Conservation (phyloP, 1,140 invertebrate species). For the Drosophila equinoxialis region DNA sequence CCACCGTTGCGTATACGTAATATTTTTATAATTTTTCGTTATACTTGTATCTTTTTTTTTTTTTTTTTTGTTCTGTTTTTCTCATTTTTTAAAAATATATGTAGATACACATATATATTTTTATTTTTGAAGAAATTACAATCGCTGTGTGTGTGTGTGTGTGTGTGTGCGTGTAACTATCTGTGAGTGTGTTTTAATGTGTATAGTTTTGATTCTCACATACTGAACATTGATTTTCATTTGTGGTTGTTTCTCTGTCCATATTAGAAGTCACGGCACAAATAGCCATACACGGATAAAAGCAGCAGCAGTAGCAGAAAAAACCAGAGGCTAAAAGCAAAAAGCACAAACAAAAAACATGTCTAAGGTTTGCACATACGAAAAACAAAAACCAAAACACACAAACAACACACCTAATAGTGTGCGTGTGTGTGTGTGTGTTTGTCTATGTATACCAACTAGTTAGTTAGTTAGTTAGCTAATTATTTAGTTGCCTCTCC, state of each 20-base stretch:
- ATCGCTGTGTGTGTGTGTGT: constrained; percentile 17
- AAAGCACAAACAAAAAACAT: constrained; percentile 50
- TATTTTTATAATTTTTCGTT: constrained; percentile 55
- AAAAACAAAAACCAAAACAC: neutral
- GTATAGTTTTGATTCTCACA: constrained; percentile 13
- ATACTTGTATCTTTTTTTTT: neutral
- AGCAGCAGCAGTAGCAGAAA: constrained; percentile 14
- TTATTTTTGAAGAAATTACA: constrained; percentile 21
- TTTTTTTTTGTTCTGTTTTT: too few relatives aligned
- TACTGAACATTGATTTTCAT: constrained; percentile 28
- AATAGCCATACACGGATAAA: constrained; percentile 51
- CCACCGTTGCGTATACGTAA: constrained; percentile 70
- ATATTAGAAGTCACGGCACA: constrained; percentile 70
- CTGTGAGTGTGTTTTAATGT: constrained; percentile 28
- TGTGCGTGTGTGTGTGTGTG: neutral
- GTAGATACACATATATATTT: constrained; percentile 3
- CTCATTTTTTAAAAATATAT: constrained; percentile 4
- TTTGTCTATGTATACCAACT: neutral
- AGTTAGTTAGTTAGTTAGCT: neutral
- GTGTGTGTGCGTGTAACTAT: constrained; percentile 28
- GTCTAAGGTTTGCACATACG: constrained; percentile 67
- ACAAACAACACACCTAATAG: neutral
- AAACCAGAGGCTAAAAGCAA: constrained; percentile 45
- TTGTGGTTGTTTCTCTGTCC: constrained; percentile 55
- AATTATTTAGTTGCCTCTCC: neutral